Base-by-base conservation (phyloP, 2,113 vertebrate species). In the Elanoides forficatus region DNA sequence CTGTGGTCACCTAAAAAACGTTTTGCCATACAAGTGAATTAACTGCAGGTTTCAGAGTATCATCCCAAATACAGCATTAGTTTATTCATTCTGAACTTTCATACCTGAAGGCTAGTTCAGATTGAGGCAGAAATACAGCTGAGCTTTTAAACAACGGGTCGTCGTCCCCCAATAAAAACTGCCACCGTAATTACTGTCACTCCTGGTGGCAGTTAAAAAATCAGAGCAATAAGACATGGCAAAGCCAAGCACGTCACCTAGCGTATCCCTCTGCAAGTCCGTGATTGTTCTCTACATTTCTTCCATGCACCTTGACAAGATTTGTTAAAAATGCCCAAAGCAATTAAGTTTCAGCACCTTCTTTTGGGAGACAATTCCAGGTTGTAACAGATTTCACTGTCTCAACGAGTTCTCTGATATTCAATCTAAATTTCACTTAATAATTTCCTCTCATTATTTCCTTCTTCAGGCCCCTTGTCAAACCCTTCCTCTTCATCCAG, bases 391-490 rank as follows among this genome's bases (percentile, higher is more conserved):
- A 43, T 86, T 88, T 94, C 90, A 70, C 81, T 85, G 65, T 75
- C 86, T 95, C 18, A 0, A 82, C 3, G 15, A 94, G 22, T 70
- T 94, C 29, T 79, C 45, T 62, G 66, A 86, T 88, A 88, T 23
- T 71, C 86, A 84, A 70, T 70, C 87, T 94, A 83, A 92, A 95
- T 90, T 90, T 89, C 27, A 6, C 47, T 88, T 86, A 96, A 87
- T 91, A 67, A 94, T 91, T 93, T 94, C 87, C 53, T 87, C 70
- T 93, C 66, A 73, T 95, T 94, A 85, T 90, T 82, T 94, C 56
- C 40, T 60, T 67, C 71, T 93, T 93, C 84, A 84, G 62, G 38
- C 32, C 23, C 21, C 34, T 10, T 82, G 42, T 79, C 34, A 91
- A 86, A 74, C 20, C 11, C 1, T 91, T 94, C 66, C 36, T 30